Evolutionary conservation across 2,797 vertebrate genomes (phyloP).

Genomic region (Phalloptychus januarius): DNA sequence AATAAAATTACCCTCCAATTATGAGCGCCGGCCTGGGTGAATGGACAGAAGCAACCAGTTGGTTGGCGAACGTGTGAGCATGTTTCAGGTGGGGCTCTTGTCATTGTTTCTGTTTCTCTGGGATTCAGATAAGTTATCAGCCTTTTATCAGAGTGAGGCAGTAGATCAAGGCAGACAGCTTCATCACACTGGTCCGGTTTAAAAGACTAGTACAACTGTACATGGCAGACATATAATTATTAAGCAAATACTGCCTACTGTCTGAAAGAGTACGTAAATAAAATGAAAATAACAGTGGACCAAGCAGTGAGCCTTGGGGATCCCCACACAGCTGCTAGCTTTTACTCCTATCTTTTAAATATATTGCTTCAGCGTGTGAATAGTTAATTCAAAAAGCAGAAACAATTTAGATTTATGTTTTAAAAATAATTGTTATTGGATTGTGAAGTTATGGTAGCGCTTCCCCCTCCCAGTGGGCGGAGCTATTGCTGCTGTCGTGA

Average conservation of each 20-base stretch:
- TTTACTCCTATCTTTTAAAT: background rate
- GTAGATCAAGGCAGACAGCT: background rate
- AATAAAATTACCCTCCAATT: background rate
- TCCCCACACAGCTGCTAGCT: background rate
- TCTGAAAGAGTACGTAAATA: background rate
- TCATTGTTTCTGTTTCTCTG: background rate
- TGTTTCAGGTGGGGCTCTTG: background rate
- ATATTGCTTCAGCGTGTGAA: too few species aligned
- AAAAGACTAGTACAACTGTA: background rate
- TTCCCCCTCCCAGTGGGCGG: background rate
- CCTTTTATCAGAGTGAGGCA: background rate
- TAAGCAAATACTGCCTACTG: background rate
- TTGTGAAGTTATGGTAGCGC: background rate
- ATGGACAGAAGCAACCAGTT: background rate
- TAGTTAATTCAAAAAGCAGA: background rate
- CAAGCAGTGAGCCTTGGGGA: background rate
- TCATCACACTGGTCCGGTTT: background rate
- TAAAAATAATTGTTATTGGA: background rate
- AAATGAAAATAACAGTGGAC: background rate
- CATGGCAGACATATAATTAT: background rate
- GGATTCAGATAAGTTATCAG: background rate
- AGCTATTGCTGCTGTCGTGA: background rate
- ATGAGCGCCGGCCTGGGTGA: background rate
- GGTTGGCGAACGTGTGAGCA: background rate
- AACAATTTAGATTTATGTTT: background rate